phyloP scores from a whole-genome alignment of 1,140 invertebrate species.

The Papilio xuthus region DNA sequence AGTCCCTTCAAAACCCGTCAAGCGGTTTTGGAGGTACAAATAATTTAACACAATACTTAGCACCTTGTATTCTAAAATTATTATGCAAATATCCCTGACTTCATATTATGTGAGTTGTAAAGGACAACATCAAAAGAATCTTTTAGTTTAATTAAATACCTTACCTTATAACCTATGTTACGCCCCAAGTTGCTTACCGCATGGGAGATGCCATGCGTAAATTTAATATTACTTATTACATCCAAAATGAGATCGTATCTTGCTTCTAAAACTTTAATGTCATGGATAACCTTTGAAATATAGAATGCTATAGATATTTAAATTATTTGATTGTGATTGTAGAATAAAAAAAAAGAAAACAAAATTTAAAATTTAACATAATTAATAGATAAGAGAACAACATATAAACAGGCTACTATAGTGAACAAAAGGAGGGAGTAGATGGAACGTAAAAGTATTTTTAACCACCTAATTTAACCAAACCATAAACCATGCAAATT shows the following conservation, averaged over 20 bases:
- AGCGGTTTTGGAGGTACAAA: neutral
- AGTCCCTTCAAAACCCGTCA: too few species aligned
- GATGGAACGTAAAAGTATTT: too few species aligned
- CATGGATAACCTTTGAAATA: neutral
- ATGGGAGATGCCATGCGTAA: slow-evolving; percentile 11
- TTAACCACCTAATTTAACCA: too few species aligned
- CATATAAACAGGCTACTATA: too few species aligned
- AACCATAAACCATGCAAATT: too few species aligned
- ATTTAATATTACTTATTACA: slow-evolving; percentile 34
- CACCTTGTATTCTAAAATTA: neutral
- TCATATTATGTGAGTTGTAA: neutral
- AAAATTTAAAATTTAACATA: too few species aligned
- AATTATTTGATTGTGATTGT: too few species aligned
- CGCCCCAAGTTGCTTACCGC: neutral
- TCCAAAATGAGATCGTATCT: slow-evolving; percentile 1
- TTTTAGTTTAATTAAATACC: slow-evolving; percentile 35
- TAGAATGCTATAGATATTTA: neutral
- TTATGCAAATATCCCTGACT: neutral
- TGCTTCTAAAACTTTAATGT: slow-evolving; percentile 1
- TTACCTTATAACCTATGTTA: neutral
- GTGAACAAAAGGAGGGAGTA: too few species aligned
- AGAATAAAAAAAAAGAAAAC: too few species aligned
- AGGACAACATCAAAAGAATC: neutral
- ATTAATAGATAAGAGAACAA: too few species aligned
- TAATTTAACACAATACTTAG: neutral